phyloP scores from a whole-genome alignment of 2,888 invertebrate genomes.

The Volucella inflata region DNA sequence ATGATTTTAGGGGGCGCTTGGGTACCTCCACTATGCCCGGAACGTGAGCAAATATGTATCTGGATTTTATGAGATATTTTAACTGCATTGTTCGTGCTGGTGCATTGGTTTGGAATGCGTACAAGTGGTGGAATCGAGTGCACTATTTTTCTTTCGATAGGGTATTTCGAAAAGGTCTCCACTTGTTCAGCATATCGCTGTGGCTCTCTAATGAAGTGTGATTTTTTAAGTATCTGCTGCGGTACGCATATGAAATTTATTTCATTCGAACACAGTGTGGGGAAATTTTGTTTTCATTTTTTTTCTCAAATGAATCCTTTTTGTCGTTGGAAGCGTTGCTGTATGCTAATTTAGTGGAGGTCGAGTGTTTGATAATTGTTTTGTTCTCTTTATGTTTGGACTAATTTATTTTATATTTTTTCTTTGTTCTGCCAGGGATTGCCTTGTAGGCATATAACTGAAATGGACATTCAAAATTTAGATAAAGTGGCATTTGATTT shows the following conservation, averaged over 20 bases:
- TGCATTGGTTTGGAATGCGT: constrained; percentile 51
- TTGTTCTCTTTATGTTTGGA: constrained; percentile 18
- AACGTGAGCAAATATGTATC: constrained; percentile 69
- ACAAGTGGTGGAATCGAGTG: neutral
- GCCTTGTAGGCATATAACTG: too few relatives aligned
- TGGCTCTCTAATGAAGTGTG: constrained; percentile 58
- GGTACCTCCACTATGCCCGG: neutral
- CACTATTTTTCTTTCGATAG: constrained; percentile 2
- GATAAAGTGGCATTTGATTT: too few relatives aligned
- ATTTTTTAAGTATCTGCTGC: constrained; percentile 27
- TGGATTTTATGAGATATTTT: constrained; percentile 65
- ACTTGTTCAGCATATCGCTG: constrained; percentile 17
- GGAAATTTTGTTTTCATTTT: constrained; percentile 14
- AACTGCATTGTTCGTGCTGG: constrained; percentile 41
- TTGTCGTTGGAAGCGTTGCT: constrained; percentile 24
- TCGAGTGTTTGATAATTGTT: neutral
- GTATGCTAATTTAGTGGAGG: constrained; percentile 30
- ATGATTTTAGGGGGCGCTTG: too few relatives aligned
- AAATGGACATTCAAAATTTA: too few relatives aligned
- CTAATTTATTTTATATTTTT: too few relatives aligned
- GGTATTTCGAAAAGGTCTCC: neutral
- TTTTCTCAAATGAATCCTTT: too few relatives aligned
- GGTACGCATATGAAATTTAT: constrained; percentile 31
- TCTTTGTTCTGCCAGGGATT: too few relatives aligned
- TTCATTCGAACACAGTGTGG: neutral